A percentile compares a stretch with the other conserved stretches of the same genome.
Evolutionary conservation across 2,113 vertebrate genomes (phyloP).

Genomic region (Dasyornis broadbenti): DNA sequence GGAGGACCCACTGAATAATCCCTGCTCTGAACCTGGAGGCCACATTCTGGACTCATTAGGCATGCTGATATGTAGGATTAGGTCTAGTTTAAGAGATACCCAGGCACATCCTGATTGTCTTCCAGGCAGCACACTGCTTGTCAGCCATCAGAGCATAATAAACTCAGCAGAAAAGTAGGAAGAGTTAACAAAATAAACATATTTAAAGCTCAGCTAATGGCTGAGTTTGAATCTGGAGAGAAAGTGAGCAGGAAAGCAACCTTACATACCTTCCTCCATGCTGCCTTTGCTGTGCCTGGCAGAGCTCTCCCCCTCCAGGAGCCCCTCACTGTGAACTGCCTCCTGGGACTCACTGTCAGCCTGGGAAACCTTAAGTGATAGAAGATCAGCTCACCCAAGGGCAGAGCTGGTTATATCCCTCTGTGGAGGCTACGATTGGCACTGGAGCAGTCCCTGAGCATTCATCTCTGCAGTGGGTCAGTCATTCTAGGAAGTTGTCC

Average conservation of each 20-base stretch:
- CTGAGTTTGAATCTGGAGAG: not conserved
- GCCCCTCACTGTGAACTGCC: fast-evolving
- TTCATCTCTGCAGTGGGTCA: not conserved
- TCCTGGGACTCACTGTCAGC: not conserved
- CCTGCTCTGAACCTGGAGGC: not conserved
- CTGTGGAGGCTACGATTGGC: fast-evolving
- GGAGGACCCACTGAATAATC: not conserved
- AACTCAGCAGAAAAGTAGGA: not conserved
- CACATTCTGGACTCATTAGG: not conserved
- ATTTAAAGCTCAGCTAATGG: not conserved
- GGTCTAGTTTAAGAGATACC: not conserved
- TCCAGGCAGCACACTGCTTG: not conserved
- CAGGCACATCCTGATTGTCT: not conserved
- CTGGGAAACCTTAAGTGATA: not conserved
- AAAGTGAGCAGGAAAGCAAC: not conserved
- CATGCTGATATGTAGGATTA: not conserved
- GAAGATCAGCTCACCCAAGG: not conserved
- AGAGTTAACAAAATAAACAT: not conserved
- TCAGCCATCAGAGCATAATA: not conserved
- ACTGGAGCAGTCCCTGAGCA: not conserved
- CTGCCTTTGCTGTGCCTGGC: not conserved
- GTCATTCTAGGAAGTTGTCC: not conserved
- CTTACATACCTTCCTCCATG: fast-evolving
- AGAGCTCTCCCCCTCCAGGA: not conserved
- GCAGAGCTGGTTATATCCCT: not conserved